These are phyloP conservation scores for Hyaena hyaena DNA, from an alignment of 2,113 vertebrate genomes.

Conservation along the genomic window DNA sequence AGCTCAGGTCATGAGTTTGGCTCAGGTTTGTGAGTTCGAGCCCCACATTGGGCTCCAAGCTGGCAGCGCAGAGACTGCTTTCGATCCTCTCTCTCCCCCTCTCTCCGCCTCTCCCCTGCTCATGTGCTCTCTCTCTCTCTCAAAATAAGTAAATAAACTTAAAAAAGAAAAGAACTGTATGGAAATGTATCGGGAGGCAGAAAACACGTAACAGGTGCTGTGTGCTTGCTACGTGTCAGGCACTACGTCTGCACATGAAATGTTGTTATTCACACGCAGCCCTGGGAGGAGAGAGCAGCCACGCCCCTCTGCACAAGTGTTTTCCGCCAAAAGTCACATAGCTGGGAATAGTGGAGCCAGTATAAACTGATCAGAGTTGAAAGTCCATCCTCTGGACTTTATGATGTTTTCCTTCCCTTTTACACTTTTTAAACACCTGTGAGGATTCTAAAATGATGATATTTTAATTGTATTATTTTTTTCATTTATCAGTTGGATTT, in stretches of 20 bases:
- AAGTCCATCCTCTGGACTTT: background rate
- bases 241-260: no score
- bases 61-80: no score
- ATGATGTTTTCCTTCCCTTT: background rate
- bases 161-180: background rate
- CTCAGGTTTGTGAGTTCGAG: no score
- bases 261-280: background rate
- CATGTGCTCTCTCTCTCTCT: no score
- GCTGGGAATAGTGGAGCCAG: background rate
- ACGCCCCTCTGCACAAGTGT: no score
- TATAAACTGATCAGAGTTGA: background rate
- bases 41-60: no score
- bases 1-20: no score
- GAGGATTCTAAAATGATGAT: background rate
- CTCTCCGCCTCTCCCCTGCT: no score
- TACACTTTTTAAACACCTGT: background rate
- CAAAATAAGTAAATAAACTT: no score
- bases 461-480: background rate
- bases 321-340: background rate
- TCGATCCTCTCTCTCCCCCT: no score
- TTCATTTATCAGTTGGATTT: background rate
- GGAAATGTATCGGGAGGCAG: background rate
- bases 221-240: background rate
- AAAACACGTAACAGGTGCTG: rapidly evolving
- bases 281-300: background rate